Evolutionary conservation across 1,140 invertebrate species (phyloP).

Genomic region (Lithobius niger): DNA sequence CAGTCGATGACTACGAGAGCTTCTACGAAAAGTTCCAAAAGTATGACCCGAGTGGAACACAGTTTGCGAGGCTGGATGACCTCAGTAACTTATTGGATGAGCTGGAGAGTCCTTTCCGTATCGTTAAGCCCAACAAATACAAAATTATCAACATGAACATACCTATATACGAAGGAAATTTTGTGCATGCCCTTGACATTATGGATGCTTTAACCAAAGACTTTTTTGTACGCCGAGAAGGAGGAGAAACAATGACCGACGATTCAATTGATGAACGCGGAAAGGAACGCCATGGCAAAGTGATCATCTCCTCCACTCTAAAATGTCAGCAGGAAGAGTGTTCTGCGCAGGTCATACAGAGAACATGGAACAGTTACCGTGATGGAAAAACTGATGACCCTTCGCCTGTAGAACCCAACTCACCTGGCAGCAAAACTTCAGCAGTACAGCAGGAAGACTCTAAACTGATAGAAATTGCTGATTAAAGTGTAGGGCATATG

Average conservation of each 20-base stretch:
- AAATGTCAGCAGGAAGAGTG: slow-evolving; percentile 91
- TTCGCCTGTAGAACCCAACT: too few relatives aligned
- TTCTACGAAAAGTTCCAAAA: slow-evolving; percentile 99
- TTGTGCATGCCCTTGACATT: slow-evolving; percentile 95
- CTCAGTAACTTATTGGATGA: slow-evolving; percentile 90
- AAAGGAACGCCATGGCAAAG: slow-evolving; percentile 51
- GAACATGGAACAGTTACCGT: too few relatives aligned
- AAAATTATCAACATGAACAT: slow-evolving; percentile 98
- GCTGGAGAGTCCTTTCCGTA: slow-evolving; percentile 80
- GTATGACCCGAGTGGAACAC: slow-evolving; percentile 92
- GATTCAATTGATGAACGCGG: slow-evolving; percentile 64
- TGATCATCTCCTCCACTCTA: slow-evolving; percentile 82
- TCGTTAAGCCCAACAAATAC: slow-evolving; percentile 96
- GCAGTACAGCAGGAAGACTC: too few relatives aligned
- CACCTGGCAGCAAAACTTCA: too few relatives aligned
- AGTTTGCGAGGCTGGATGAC: slow-evolving; percentile 87
- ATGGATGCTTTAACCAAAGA: slow-evolving; percentile 78
- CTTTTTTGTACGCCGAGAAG: slow-evolving; percentile 89
- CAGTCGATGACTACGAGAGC: slow-evolving; percentile 98
- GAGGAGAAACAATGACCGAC: slow-evolving; percentile 41
- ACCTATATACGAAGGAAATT: slow-evolving; percentile 89
- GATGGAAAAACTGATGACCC: too few relatives aligned
- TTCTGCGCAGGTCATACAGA: slow-evolving; percentile 85
- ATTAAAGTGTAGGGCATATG: too few relatives aligned
- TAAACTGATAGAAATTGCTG: too few relatives aligned